phyloP scores from a whole-genome alignment of 2,113 vertebrate species.

The Cyphomyrus plagiostoma region DNA sequence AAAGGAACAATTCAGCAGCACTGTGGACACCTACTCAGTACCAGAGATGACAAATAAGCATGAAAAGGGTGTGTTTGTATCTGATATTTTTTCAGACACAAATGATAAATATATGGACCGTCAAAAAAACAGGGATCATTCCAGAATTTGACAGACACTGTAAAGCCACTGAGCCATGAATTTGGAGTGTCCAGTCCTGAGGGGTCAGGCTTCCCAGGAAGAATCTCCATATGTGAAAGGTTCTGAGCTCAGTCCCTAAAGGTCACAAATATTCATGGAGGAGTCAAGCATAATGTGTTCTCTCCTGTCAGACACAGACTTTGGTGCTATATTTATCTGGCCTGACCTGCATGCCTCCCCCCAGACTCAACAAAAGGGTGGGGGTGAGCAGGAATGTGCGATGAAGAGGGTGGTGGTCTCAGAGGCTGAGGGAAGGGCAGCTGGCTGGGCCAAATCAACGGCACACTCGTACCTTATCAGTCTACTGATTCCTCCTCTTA shows the following conservation, averaged over 20 bases:
- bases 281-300: conserved; percentile 29
- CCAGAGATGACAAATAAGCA: not conserved
- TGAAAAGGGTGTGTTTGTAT: not conserved
- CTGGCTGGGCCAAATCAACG: not conserved
- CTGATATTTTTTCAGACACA: not conserved
- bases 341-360: conserved; percentile 39
- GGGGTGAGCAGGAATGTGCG: conserved; percentile 39
- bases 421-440: not conserved
- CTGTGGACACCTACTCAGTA: not conserved
- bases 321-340: conserved; percentile 54
- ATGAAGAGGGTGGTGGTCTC: conserved; percentile 1
- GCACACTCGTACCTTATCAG: not conserved
- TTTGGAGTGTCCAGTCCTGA: not conserved
- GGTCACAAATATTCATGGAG: not conserved
- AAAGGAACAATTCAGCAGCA: not conserved
- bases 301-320: conserved; percentile 47
- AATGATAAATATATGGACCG: not conserved
- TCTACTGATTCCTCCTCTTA: conserved; percentile 2
- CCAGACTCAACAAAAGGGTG: conserved; percentile 37
- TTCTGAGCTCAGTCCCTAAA: not conserved
- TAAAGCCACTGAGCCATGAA: not conserved
- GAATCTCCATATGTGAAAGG: not conserved
- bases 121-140: not conserved
- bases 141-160: not conserved
- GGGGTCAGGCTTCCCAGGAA: not conserved